Conservation (phyloP, 1,140 invertebrate species). For the Drosophila aff. region DNA sequence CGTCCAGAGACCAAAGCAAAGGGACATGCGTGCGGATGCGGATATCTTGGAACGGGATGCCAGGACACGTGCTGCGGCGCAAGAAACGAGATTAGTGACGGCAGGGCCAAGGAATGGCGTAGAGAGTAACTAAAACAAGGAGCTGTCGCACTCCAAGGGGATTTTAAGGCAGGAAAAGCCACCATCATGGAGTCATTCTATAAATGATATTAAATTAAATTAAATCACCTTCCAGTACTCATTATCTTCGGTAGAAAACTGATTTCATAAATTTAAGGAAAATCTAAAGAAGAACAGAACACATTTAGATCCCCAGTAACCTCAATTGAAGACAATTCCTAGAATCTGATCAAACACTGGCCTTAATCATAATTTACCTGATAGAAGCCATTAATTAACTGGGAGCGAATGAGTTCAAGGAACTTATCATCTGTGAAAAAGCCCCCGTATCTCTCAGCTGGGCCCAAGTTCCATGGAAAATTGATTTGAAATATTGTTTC, state of each 20-base stretch:
- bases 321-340: slow-evolving; percentile 21
- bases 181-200: neutral
- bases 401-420: slow-evolving; percentile 47
- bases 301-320: neutral
- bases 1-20: neutral
- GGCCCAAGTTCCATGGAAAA: slow-evolving; percentile 23
- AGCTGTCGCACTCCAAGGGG: slow-evolving; percentile 2
- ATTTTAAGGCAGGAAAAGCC: neutral
- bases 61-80: slow-evolving; percentile 46
- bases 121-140: slow-evolving; percentile 19
- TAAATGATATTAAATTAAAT: neutral
- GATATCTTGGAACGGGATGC: slow-evolving; percentile 42
- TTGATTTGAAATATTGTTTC: slow-evolving; percentile 48
- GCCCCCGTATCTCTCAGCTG: neutral
- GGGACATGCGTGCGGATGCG: slow-evolving; percentile 9
- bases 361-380: slow-evolving; percentile 32
- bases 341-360: slow-evolving; percentile 6
- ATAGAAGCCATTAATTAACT: slow-evolving; percentile 37
- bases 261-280: neutral
- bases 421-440: slow-evolving; percentile 27
- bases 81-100: slow-evolving; percentile 37
- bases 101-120: neutral
- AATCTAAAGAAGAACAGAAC: neutral
- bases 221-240: too few species aligned
- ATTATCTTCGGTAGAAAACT: neutral